Evolutionary conservation across 1,140 invertebrate genomes (phyloP), one percentile per base, ranked within the genome.

Genomic region (Helicoverpa zea): DNA sequence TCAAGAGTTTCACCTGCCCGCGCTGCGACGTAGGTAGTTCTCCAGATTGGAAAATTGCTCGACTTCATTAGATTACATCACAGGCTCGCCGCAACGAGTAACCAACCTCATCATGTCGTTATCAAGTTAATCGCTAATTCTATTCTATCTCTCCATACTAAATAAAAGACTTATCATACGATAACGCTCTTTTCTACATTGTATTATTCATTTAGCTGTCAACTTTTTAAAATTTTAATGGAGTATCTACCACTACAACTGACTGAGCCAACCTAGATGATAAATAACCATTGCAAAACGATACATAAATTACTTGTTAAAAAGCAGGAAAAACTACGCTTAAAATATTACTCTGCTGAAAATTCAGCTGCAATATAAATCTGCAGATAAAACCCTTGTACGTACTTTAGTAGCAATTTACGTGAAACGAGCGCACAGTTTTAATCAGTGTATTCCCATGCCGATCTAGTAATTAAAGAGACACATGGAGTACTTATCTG

Each of bases 11-110:
- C 1, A 61, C 23, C 58, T 56, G 18, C 16, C 35, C 35, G 35
- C 35, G 9, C 16, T n/a, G 10, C 14, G 4, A 43, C 52, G 54
- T 18, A 47, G 51, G 74, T 58, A 52, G 72, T 66, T 16, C 29
- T 54, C 16, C 64, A 76, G 63, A 68, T 76, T 68, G 30, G 35
- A 81, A 81, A 59, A 81, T 68, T 68, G 52, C 61, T 14, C 54
- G 52, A 23, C 61, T 66, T 59, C 14, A 68, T 76, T 68, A 49
- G 16, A 47, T 81, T 81, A 81, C 61, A 58, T 75, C 13, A 54
- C 18, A 14, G 11, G 61, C 61, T 63, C 61, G 29, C 13, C 49
- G 68, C 68, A 72, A 29, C 51, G 23, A 54, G 51, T 56, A 3
- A 23, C n/a, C 30, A 30, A 29, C 54, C 72, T 58, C 72, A 58